Conservation (phyloP, 2,797 vertebrate genomes). For the Peromyscus nudipes region DNA sequence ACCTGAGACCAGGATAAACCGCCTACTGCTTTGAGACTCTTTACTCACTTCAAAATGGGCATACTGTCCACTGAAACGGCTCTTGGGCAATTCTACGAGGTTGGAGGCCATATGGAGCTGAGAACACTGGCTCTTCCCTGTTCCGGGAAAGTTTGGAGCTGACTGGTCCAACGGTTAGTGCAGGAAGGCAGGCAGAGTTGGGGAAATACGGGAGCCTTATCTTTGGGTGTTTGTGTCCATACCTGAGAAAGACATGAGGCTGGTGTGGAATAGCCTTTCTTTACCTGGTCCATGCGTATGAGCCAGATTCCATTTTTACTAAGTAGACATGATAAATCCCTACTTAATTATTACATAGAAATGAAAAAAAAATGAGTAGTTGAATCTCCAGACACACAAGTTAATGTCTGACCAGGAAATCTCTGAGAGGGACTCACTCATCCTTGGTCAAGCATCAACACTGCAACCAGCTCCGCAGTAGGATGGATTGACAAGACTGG, state of each 20-base stretch:
- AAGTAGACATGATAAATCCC: not conserved
- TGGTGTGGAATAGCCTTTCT: not conserved
- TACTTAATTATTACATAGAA: not conserved
- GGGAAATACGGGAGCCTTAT: not conserved
- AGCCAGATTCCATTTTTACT: not conserved
- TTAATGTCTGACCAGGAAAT: not conserved
- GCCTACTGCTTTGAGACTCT: not conserved
- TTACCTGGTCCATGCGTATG: too few relatives aligned
- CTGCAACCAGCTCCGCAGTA: not conserved
- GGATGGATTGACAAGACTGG: too few relatives aligned
- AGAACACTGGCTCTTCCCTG: not conserved
- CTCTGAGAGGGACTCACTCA: not conserved
- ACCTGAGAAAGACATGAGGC: not conserved
- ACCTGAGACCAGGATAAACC: not conserved
- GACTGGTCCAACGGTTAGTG: not conserved
- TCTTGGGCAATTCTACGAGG: not conserved
- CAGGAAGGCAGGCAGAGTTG: not conserved
- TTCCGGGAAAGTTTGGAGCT: not conserved
- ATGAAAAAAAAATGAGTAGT: too few relatives aligned
- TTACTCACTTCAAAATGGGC: rapidly evolving
- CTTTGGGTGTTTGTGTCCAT: too few relatives aligned
- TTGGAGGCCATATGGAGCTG: not conserved
- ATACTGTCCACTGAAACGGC: too few relatives aligned
- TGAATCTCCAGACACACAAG: too few relatives aligned
- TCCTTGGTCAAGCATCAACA: not conserved